Base-by-base conservation (phyloP, 2,888 invertebrate genomes). In the Bombylius major region DNA sequence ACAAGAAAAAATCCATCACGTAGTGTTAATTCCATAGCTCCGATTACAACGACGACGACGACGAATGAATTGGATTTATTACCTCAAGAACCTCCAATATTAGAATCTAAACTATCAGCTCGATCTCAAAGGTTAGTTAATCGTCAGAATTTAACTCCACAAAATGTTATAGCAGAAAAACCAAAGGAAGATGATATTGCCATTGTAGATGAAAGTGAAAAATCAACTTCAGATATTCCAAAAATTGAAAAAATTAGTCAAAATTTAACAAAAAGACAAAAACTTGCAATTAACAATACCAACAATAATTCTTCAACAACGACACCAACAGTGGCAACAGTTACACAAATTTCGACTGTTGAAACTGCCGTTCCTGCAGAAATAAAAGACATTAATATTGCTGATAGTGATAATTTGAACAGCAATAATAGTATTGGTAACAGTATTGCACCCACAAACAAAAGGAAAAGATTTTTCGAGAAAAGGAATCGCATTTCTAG, bases 381-480 rank as follows among this genome's bases (percentile, higher is more conserved):
- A 34, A 13, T 33, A 31, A n/a, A 56, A 36, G 58, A 60, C 8
- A 45, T 55, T 4, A 47, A 47, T 12, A 36, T 14, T 13, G 12
- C 11, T 23, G n/a, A 11, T 5, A 34, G 5, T 48, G 13, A 13
- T 48, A 23, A 23, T 23, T 23, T 23, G 23, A 23, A 23, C 23
- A 23, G 23, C 23, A 23, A 23, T 23, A 23, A 23, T 23, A 23
- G 23, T 23, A 23, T 44, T 49, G 13, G 34, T 44, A 13, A 13
- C 45, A 36, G 31, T 47, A 36, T 49, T 12, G 44, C 51, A 5
- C 13, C 57, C 7, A 48, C 54, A 11, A 58, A 57, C 51, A 62
- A 60, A 52, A 50, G 60, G 39, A 60, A 60, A 51, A 53, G 59
- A 8, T 58, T 55, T 50, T 14, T 53, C 44, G 57, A 59, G 31